Conservation (phyloP, 2,113 vertebrate genomes). For the Hippopotamus amphibius region DNA sequence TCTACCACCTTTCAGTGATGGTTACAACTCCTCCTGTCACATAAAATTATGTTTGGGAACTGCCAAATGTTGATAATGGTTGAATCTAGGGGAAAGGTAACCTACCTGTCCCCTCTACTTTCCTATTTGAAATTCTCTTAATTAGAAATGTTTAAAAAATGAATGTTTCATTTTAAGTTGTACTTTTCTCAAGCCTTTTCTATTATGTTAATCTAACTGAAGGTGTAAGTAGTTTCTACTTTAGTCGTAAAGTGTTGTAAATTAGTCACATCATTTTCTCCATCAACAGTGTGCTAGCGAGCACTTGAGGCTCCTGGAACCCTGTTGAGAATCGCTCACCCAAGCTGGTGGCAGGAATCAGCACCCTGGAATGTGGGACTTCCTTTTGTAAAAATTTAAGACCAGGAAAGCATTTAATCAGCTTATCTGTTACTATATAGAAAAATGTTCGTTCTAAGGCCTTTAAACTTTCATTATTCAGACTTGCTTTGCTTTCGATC, state of each 20-base stretch:
- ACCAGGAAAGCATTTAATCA: background rate
- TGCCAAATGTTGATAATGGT: background rate
- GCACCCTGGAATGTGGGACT: background rate
- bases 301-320: background rate
- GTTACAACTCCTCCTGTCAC: background rate
- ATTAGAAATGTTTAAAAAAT: background rate
- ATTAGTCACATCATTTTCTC: background rate
- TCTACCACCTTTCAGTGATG: background rate
- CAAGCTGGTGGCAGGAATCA: background rate
- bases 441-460: background rate
- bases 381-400: slow-evolving; percentile 23
- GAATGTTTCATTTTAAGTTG: background rate
- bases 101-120: background rate
- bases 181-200: background rate
- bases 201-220: background rate
- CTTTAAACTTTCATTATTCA: background rate
- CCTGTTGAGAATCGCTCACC: background rate
- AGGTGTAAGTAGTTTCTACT: background rate
- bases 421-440: background rate
- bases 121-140: background rate
- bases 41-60: background rate
- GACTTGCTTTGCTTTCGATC: background rate
- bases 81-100: background rate
- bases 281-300: background rate
- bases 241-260: background rate